Evolutionary conservation across 2,113 vertebrate species (phyloP).

Genomic region (Cheilinus undulatus): DNA sequence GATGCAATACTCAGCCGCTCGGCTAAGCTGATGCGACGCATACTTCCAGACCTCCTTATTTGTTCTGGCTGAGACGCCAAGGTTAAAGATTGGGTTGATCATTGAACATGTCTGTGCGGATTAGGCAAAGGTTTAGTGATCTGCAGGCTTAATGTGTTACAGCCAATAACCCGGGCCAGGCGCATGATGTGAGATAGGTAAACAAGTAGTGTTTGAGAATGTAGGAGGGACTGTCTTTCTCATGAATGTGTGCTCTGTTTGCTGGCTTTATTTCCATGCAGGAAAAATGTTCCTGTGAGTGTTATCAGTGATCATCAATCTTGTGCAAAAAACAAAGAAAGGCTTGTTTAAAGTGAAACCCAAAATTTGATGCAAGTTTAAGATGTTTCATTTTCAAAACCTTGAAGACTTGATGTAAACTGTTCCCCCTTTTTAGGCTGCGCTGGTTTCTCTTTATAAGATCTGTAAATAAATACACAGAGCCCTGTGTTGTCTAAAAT

Average conservation of each 20-base stretch:
- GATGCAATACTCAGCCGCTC: slow-evolving; percentile 61
- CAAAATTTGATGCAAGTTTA: background rate
- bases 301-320: slow-evolving; percentile 45
- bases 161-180: slow-evolving; percentile 52
- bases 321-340: slow-evolving; percentile 15
- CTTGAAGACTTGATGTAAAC: background rate
- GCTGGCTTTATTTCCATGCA: background rate
- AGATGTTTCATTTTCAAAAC: background rate
- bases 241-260: slow-evolving; percentile 44
- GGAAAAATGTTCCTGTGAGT: slow-evolving; percentile 13
- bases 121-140: slow-evolving; percentile 75
- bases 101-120: slow-evolving; percentile 77
- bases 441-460: too few relatives aligned
- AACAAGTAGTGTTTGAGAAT: slow-evolving; percentile 65
- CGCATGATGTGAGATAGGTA: slow-evolving; percentile 66
- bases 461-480: background rate
- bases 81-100: slow-evolving; percentile 79
- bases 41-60: slow-evolving; percentile 71
- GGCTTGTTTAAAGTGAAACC: background rate
- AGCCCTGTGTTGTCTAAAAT: background rate
- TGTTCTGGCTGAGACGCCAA: slow-evolving; percentile 76
- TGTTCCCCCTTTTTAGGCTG: background rate
- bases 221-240: slow-evolving; percentile 36
- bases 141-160: slow-evolving; percentile 77
- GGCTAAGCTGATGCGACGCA: slow-evolving; percentile 73